Evolutionary conservation across 2,888 invertebrate genomes (phyloP).

Genomic region (Erpobdella octoculata): DNA sequence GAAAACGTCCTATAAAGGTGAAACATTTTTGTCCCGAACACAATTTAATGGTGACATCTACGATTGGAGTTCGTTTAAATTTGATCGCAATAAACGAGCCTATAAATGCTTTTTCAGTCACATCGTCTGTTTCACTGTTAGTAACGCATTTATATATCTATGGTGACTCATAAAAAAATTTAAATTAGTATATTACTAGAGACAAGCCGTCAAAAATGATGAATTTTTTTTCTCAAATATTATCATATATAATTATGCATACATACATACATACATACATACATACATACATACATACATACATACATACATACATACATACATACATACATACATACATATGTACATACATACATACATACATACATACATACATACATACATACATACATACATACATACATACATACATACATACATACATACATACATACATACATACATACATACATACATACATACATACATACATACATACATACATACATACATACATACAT

Average conservation of each 20-base stretch:
- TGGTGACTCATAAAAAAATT: too few relatives aligned
- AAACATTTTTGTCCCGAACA: too few relatives aligned
- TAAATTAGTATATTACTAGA: too few relatives aligned
- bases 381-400: constrained; percentile 1
- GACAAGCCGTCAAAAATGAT: too few relatives aligned
- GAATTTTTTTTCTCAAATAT: too few relatives aligned
- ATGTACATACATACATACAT: neutral
- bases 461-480: constrained; percentile 1
- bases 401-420: constrained; percentile 1
- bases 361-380: constrained; percentile 1
- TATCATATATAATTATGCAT: neutral
- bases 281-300: neutral
- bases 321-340: neutral
- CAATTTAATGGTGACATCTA: too few relatives aligned
- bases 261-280: neutral
- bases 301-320: neutral
- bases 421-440: constrained; percentile 1
- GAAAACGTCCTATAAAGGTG: too few relatives aligned
- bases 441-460: constrained; percentile 1
- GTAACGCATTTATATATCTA: too few relatives aligned
- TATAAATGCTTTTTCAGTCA: too few relatives aligned
- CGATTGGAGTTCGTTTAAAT: too few relatives aligned
- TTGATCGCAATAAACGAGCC: too few relatives aligned
- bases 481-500: neutral
- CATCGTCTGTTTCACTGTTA: too few relatives aligned